Evolutionary conservation across 1,140 invertebrate species (phyloP), one percentile per base, ranked within the genome.

Genomic region (Drosophila sturtevanti): DNA sequence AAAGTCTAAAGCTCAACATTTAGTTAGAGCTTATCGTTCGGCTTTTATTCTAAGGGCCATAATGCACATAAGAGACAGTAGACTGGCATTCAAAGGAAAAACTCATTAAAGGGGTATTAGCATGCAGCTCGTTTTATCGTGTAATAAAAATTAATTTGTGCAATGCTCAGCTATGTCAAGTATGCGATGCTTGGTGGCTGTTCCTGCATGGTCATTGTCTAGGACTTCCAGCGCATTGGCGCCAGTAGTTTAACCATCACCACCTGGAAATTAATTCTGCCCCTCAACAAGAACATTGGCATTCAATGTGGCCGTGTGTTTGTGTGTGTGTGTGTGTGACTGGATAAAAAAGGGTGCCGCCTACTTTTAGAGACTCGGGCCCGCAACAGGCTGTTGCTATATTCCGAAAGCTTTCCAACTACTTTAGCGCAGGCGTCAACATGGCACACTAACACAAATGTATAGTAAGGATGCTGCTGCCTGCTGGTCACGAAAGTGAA

Each of bases 401-500:
- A 22, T 27, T 27, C n/a, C 18, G 18, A 61, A 56, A 75, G 59
- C 41, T 48, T 21, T 48, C 4, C 9, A n/a, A 48, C 0, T 48
- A 16, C 41, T 12, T 18, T 18, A 37, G 76, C 82, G 82, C 82
- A 86, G 54, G 82, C 82, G 82, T 69, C 56, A 62, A 55, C 34
- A 60, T 86, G 82, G 79, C 82, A 86, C 75, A 86, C 82, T 86
- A 86, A 87, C 82, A 86, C 82, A 87, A 12, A 81, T 80, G 79
- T 63, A 87, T 41, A 58, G 81, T 73, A 4, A 35, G 48, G 38
- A 16, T 9, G 51, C 21, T 61, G 44, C 44, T 55, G 35, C 21
- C 14, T 48, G 63, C 44, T 76, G 79, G 44, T 59, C 82, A 81
- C 82, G 82, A 86, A 86, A 86, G 82, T 86, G 82, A 86, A 86